Evolutionary conservation across 1,140 invertebrate species (phyloP).

Genomic region (Acromyrmex charruanus): DNA sequence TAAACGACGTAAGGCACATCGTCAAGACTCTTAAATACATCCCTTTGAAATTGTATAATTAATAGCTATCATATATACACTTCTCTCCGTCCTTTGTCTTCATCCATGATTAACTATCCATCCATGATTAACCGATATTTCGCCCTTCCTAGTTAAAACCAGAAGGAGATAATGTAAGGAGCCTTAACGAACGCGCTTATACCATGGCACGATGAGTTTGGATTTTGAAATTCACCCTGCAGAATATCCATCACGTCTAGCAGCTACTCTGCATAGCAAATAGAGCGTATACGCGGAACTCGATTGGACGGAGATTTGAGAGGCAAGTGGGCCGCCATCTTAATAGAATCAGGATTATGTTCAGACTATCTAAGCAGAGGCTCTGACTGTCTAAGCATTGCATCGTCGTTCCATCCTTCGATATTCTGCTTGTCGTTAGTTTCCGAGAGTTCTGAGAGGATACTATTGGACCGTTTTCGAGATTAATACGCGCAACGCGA

Average conservation of each 20-base stretch:
- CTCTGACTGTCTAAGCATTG: slow-evolving; percentile 39
- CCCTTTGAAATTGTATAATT: slow-evolving; percentile 2
- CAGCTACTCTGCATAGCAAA: slow-evolving; percentile 69
- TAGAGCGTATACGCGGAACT: slow-evolving; percentile 58
- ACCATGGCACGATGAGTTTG: background rate
- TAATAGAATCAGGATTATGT: slow-evolving; percentile 78
- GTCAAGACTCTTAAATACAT: background rate
- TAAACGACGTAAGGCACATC: no score
- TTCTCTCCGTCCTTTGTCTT: background rate
- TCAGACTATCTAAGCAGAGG: slow-evolving; percentile 68
- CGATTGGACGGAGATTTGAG: slow-evolving; percentile 40
- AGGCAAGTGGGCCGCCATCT: slow-evolving; percentile 68
- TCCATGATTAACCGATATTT: slow-evolving; percentile 4
- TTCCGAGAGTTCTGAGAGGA: slow-evolving; percentile 27
- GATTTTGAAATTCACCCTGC: slow-evolving; percentile 61
- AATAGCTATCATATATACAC: background rate
- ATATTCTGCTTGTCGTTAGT: slow-evolving; percentile 21
- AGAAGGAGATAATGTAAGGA: slow-evolving; percentile 29
- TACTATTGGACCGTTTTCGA: background rate
- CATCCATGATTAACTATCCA: background rate
- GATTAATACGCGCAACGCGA: slow-evolving; percentile 19
- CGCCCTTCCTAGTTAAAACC: background rate
- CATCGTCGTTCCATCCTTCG: background rate
- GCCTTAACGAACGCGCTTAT: slow-evolving; percentile 67
- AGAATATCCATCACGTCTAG: slow-evolving; percentile 69